Base-by-base conservation (phyloP, 2,113 vertebrate species). In the Calidris pugnax region DNA sequence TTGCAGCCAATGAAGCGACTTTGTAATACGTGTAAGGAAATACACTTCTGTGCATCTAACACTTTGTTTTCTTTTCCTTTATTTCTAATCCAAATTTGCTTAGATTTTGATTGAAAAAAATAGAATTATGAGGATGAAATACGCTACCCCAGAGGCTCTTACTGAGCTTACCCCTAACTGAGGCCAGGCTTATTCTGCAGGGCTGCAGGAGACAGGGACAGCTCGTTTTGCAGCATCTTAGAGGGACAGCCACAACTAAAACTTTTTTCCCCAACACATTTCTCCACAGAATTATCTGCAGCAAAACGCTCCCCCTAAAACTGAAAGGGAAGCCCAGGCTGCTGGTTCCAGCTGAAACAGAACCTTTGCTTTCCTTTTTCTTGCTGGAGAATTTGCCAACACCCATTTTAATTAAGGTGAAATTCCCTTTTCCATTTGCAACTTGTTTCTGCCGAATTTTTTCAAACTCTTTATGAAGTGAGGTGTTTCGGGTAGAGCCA, bases 101-200 rank as follows among this genome's bases (percentile, higher is more conserved):
- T 10, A 83, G 66, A 66, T 76, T 93, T 87, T 76, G 51, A 24
- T 51, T 39, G 95, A 59, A 39, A 80, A 82, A 24, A 85, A 19
- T 7, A 59, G 33, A 27, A 73, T 6, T 51, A 35, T 1, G 43
- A 63, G 43, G 55, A 4, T 60, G 23, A 63, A 84, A 28, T 20
- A 14, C 5, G 5, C 75, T 13, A 0, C 12, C 27, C 66, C 30
- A 30, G 55, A 35, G 66, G 27, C 24, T 78, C 55, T 28, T 11
- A 6, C 0, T 7, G 76, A 35, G 57, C n/a, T 19, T 4, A 55
- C 17, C 53, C 53, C 53, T 17, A 6, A 5, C 0, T 6, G 73
- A 43, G 57, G n/a, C 23, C 3, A 7, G 41, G 6, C 9, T 50
- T 50, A 10, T 19, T 53, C 26, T 19, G 48, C 24, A 12, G 77